These are phyloP conservation scores for Syrphus vitripennis DNA, from an alignment of 2,888 invertebrate genomes.

Conservation along the genomic window DNA sequence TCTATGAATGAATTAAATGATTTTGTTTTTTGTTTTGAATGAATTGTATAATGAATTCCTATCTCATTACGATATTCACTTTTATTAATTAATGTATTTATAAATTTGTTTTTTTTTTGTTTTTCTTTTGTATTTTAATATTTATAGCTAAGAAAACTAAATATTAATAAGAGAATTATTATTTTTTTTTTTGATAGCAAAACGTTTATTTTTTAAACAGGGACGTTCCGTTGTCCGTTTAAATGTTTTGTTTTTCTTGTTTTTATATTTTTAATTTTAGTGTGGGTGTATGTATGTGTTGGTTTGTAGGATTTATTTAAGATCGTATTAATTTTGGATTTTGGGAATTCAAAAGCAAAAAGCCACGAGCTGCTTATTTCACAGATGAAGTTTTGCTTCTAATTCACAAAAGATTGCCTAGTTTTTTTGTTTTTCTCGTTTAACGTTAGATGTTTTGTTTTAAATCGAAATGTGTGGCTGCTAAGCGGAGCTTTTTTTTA, in stretches of 20 bases:
- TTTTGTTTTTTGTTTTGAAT: conserved; percentile 34
- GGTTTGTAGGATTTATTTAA: conserved; percentile 27
- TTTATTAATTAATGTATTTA: conserved; percentile 47
- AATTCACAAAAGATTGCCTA: conserved; percentile 17
- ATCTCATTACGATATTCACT: conserved; percentile 68
- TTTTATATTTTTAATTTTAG: not conserved
- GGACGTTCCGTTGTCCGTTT: conserved; percentile 69
- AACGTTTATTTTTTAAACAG: conserved; percentile 68
- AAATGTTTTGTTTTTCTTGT: conserved; percentile 31
- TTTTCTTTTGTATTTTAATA: conserved; percentile 31
- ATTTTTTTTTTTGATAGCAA: conserved; percentile 50
- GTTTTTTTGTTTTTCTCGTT: conserved; percentile 15
- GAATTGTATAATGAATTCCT: conserved; percentile 69
- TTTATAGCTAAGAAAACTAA: conserved; percentile 69
- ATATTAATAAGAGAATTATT: conserved; percentile 62
- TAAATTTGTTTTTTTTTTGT: conserved; percentile 45
- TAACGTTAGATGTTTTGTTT: not conserved
- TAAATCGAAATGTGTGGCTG: conserved; percentile 15
- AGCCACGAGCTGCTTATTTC: conserved; percentile 30
- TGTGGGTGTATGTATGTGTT: conserved; percentile 26
- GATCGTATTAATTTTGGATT: conserved; percentile 2
- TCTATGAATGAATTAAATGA: conserved; percentile 70
- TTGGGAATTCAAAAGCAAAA: conserved; percentile 34
- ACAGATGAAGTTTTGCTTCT: conserved; percentile 38
- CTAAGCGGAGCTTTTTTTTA: conserved; percentile 29